Conservation (phyloP, 2,797 vertebrate genomes). For the Pseudopleuronectes americanus region DNA sequence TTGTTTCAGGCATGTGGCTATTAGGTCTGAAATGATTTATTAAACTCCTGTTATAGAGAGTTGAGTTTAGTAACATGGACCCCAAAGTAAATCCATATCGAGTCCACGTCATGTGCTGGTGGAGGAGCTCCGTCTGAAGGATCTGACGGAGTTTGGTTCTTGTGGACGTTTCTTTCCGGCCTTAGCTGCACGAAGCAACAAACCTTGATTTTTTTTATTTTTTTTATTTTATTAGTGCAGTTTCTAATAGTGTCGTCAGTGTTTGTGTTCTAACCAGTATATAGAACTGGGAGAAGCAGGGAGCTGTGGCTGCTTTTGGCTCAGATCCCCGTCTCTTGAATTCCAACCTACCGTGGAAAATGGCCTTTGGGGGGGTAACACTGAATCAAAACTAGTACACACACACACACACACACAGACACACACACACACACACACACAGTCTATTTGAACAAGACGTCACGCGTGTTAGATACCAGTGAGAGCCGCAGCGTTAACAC, state of each 20-base stretch:
- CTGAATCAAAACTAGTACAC: slow-evolving; percentile 41
- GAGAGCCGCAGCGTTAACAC: slow-evolving; percentile 23
- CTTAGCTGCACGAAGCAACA: slow-evolving; percentile 2
- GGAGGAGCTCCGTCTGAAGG: background rate
- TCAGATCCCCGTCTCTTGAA: slow-evolving; percentile 20
- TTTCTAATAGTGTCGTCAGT: background rate
- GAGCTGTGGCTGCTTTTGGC: slow-evolving; percentile 18
- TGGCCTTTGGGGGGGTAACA: slow-evolving; percentile 12
- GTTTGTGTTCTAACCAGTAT: slow-evolving; percentile 3
- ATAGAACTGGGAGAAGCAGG: background rate
- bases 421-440: background rate
- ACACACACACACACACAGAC: slow-evolving; percentile 2
- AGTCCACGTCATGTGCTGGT: background rate
- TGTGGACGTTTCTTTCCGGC: background rate
- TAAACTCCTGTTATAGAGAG: too few species aligned
- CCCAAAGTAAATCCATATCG: too few species aligned
- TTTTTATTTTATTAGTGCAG: slow-evolving; percentile 4
- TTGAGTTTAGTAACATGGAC: too few species aligned
- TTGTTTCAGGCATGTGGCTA: too few species aligned
- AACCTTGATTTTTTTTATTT: background rate
- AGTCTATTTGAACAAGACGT: slow-evolving; percentile 46
- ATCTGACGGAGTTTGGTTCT: background rate
- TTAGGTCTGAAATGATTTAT: too few species aligned
- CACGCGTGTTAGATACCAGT: slow-evolving; percentile 46
- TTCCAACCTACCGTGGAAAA: slow-evolving; percentile 39